A percentile compares a stretch with the other conserved stretches of the same genome.
phyloP scores from a whole-genome alignment of 2,888 invertebrate species.

The Cerastis rubricosa region DNA sequence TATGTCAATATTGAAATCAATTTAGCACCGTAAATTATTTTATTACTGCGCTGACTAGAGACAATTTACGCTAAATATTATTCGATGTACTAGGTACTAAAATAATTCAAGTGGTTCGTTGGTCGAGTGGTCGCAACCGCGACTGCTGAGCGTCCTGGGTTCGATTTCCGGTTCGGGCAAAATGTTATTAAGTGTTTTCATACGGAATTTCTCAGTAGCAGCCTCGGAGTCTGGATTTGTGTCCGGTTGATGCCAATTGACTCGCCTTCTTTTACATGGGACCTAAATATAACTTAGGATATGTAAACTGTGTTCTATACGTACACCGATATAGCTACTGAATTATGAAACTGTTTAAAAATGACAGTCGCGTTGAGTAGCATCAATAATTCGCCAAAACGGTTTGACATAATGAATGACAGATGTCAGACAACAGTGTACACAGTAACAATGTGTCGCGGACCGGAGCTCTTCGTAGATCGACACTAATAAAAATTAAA shows the following conservation, averaged over 20 bases:
- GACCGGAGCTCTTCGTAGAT: neutral
- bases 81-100: neutral
- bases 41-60: neutral
- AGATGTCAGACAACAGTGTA: neutral
- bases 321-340: neutral
- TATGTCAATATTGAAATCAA: conserved; percentile 20
- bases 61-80: neutral
- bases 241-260: no score
- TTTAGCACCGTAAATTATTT: conserved; percentile 13
- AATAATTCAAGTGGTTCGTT: neutral
- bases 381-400: neutral
- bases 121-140: neutral
- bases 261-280: no score
- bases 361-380: neutral
- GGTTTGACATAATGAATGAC: neutral
- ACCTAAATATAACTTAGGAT: no score
- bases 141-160: neutral
- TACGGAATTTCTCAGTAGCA: no score
- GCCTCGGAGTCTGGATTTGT: no score
- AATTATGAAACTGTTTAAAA: conserved; percentile 1
- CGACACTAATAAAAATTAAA: neutral
- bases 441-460: neutral
- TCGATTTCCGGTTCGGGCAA: neutral
- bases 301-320: no score
- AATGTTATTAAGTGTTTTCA: neutral